Evolutionary conservation across 2,888 invertebrate genomes (phyloP).

Genomic region (Netelia virgata): DNA sequence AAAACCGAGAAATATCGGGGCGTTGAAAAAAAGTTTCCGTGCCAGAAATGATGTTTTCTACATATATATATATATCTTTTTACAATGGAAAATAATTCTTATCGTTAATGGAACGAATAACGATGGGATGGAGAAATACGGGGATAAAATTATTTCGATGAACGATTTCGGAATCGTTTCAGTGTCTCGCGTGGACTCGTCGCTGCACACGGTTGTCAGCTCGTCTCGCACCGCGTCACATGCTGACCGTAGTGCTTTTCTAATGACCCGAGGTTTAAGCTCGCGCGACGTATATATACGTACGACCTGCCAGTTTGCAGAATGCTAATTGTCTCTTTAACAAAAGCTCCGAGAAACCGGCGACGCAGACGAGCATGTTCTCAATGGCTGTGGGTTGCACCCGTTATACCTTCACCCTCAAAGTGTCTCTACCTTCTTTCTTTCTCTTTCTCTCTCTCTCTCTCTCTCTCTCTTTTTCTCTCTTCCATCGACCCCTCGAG

Average conservation of each 20-base stretch:
- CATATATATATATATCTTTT: too few species aligned
- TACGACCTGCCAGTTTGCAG: slow-evolving; percentile 69
- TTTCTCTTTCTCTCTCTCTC: too few species aligned
- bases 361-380: slow-evolving; percentile 49
- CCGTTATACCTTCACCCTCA: slow-evolving; percentile 21
- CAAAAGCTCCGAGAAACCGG: slow-evolving; percentile 68
- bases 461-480: neutral
- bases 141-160: neutral
- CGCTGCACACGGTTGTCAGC: slow-evolving; percentile 45
- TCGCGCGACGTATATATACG: slow-evolving; percentile 32
- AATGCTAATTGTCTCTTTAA: slow-evolving; percentile 78
- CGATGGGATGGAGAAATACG: neutral
- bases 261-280: slow-evolving; percentile 67
- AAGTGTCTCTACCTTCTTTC: slow-evolving; percentile 11
- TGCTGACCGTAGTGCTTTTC: slow-evolving; percentile 68
- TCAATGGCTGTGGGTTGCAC: slow-evolving; percentile 40
- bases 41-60: too few species aligned
- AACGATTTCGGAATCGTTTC: slow-evolving; percentile 25
- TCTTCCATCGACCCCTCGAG: slow-evolving; percentile 53
- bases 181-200: slow-evolving; percentile 35
- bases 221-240: slow-evolving; percentile 9
- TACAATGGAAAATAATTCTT: too few species aligned
- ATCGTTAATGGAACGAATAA: neutral
- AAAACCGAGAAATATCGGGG: too few species aligned
- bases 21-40: too few species aligned